Evolutionary conservation across 2,888 invertebrate genomes (phyloP), one percentile per base, ranked within the genome.

Genomic region (Chorisops tibialis): DNA sequence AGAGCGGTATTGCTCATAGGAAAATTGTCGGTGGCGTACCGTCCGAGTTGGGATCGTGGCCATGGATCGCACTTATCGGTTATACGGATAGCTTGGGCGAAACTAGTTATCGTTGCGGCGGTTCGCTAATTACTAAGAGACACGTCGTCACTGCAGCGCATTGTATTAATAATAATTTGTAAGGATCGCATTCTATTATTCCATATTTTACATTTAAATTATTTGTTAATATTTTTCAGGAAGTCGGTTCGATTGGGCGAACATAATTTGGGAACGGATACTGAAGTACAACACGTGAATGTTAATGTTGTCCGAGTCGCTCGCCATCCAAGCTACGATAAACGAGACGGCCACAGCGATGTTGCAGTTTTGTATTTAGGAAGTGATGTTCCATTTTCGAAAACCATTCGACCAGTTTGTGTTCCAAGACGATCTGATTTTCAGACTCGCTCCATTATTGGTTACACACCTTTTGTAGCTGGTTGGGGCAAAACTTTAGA

Each of bases 21-120:
- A 61, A 47, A 30, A 84, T 92, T 2, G 89, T 93, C 1, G 89
- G 89, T 5, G 93, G 93, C 0, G 75, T 81, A 0, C 81, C 84
- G 7, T 87, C 89, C 4, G 78, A 81, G 52, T 76, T 85, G 64
- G 90, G 87, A 18, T 85, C 87, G 54, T 91, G 89, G 84, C 92
- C 92, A 0, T 93, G 91, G 91, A 83, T 90, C 68, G 85, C 85
- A 0, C 82, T 87, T 3, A 77, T 92, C 38, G 92, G 91, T 0
- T 92, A 89, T 72, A 81, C 79, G 65, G 76, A 74, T 61, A 76
- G 79, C 69, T 76, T 78, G 24, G 78, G 70, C 45, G 69, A 63
- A 3, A 71, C 66, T 1, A 70, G 73, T 0, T 79, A 76, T 14
- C 78, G 75, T 65, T 79, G 79, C 61, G 79, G 79, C 1, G 93